Base-by-base conservation (phyloP, 2,113 vertebrate species). In the Dicaeum eximium region DNA sequence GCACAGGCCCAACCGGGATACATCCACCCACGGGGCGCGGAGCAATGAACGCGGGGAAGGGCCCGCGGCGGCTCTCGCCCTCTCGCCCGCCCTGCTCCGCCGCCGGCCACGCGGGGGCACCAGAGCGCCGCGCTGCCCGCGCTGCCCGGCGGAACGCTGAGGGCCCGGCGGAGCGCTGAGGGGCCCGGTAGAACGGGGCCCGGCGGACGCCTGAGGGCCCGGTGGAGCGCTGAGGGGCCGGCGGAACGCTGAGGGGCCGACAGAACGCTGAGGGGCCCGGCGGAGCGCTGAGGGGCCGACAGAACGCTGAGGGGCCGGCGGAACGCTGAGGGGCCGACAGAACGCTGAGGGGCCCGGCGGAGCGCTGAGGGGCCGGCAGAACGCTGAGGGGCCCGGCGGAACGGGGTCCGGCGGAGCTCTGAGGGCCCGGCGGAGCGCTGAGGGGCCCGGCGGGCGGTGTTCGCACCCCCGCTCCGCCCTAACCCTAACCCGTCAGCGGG, bases 101-200 rank as follows among this genome's bases (percentile, higher is more conserved):
- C 3, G 13, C 8, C 6, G 3, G 80, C 97, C 98, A 98, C 97
- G 96, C 95, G 98, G 97, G 90, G 92, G 92, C 92, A 58, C 83
- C 83, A 83, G 69, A 86, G 92, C 65, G 71, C 88, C 60, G 77
- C 71, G 38, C 50, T 57, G 33, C 51, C 40, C 33, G 23, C 44
- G n/a, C 19, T 8, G 40, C 42, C 42, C 44, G 56, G 54, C 71
- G 24, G 2, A 3, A 23, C 23, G 35, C 42, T 24, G 42, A 18
- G 21, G 15, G 22, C 31, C 20, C 30, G 28, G 69, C 13, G 12
- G 38, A 38, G 38, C 38, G 38, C 38, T 38, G 38, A 9, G 38
- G 38, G 38, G n/a, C n/a, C n/a, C n/a, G n/a, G n/a, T n/a, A n/a
- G 3, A 18, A 3, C 51, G 44, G 44, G 19, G 19, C 44, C 18